These are phyloP conservation scores for Orthosia incerta DNA, from an alignment of 2,888 invertebrate species.

Conservation along the genomic window DNA sequence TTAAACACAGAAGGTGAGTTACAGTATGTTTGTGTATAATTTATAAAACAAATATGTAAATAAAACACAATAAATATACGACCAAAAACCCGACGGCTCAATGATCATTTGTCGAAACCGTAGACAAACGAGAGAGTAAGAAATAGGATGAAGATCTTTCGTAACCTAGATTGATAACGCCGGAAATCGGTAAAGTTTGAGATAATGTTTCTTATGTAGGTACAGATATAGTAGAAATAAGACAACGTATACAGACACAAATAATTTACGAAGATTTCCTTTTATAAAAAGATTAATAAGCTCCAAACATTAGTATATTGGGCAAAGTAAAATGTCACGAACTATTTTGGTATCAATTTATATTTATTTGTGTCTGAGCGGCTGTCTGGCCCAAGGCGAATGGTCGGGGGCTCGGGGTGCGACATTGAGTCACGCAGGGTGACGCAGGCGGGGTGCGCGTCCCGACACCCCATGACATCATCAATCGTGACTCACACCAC, in stretches of 20 bases:
- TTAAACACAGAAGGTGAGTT: too few relatives aligned
- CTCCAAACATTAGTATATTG: constrained; percentile 11
- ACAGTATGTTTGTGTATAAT: too few relatives aligned
- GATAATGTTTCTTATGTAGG: constrained; percentile 44
- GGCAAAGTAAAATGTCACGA: constrained; percentile 40
- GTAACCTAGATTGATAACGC: constrained; percentile 62
- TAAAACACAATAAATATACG: too few relatives aligned
- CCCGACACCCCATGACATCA: constrained; percentile 83
- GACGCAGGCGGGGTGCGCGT: constrained; percentile 79
- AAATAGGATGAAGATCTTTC: constrained; percentile 41
- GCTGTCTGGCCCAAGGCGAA: constrained; percentile 71
- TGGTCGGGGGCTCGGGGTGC: constrained; percentile 71
- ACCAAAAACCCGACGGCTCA: too few relatives aligned
- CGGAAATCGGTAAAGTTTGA: constrained; percentile 52
- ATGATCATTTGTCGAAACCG: too few relatives aligned
- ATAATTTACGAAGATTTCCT: background rate
- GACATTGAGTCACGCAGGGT: constrained; percentile 81
- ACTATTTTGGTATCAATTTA: constrained; percentile 70
- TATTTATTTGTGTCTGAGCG: constrained; percentile 76
- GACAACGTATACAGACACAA: background rate
- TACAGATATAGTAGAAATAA: constrained; percentile 16
- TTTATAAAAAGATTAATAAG: background rate
- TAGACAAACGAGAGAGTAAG: too few relatives aligned
- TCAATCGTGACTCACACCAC: constrained; percentile 79
- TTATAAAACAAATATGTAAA: too few relatives aligned